A percentile compares a stretch with the other conserved stretches of the same genome.
These are phyloP conservation scores for Anthopleura xanthogrammica DNA, from an alignment of 92 coral and sea anemone species.

Conservation along the genomic window DNA sequence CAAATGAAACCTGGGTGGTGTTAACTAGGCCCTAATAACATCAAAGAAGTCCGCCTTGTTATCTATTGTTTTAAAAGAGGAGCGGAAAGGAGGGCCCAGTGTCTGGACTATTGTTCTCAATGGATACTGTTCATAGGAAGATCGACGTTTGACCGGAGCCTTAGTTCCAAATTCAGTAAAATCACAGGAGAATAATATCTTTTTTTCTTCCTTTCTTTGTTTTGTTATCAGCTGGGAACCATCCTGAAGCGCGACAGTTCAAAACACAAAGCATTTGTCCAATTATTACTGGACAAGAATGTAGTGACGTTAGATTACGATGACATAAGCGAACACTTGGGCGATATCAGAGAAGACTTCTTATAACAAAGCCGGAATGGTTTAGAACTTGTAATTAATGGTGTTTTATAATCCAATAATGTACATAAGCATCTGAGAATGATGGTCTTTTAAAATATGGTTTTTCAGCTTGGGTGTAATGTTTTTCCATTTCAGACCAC, in stretches of 20 bases:
- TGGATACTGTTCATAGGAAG: no score
- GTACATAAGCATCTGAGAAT: neutral
- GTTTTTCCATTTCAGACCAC: no score
- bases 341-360: constrained; percentile 53
- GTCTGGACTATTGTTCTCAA: no score
- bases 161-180: no score
- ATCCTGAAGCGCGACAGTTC: constrained; percentile 73
- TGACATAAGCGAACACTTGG: constrained; percentile 84
- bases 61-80: no score
- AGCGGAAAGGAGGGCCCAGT: no score
- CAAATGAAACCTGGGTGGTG: no score
- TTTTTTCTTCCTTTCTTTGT: neutral
- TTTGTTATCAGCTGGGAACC: constrained; percentile 60
- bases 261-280: constrained; percentile 77
- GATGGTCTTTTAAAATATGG: neutral
- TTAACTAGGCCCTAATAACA: no score
- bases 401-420: neutral
- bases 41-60: no score
- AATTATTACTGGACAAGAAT: constrained; percentile 72
- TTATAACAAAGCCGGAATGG: neutral
- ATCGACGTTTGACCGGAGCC: no score
- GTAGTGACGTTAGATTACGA: constrained; percentile 71
- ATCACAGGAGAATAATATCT: neutral
- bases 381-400: neutral
- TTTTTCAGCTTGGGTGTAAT: no score